These are phyloP conservation scores for Parochlus steinenii DNA, from an alignment of 2,888 invertebrate genomes.

Conservation along the genomic window DNA sequence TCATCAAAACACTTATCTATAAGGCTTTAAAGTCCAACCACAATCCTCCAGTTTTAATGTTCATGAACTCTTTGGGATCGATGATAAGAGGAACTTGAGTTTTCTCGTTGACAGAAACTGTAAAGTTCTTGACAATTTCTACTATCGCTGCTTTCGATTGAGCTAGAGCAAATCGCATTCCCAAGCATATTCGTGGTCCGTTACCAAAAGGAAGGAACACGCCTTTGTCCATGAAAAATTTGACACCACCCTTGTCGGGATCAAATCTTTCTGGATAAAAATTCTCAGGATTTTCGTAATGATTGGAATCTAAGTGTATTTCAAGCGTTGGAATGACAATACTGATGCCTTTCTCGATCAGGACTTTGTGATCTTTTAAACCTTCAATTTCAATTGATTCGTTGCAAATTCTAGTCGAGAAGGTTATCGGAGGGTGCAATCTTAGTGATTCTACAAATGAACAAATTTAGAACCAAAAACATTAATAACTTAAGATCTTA, in stretches of 20 bases:
- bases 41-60: slow-evolving; percentile 21
- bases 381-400: slow-evolving; percentile 12
- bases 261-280: slow-evolving; percentile 36
- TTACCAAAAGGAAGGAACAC: slow-evolving; percentile 28
- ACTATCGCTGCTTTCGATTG: slow-evolving; percentile 25
- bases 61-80: slow-evolving; percentile 19
- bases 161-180: slow-evolving; percentile 23
- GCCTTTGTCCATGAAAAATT: slow-evolving; percentile 18
- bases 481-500: too few species aligned
- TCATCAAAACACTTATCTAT: too few species aligned
- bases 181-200: slow-evolving; percentile 27
- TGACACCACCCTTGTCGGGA: slow-evolving; percentile 21
- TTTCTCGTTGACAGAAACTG: slow-evolving; percentile 22
- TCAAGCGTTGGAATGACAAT: background rate
- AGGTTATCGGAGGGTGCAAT: slow-evolving; percentile 18
- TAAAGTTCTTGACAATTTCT: slow-evolving; percentile 23
- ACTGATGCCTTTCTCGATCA: slow-evolving; percentile 11
- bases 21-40: slow-evolving; percentile 23
- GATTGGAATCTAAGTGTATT: slow-evolving; percentile 16
- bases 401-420: slow-evolving; percentile 21
- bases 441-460: slow-evolving; percentile 23
- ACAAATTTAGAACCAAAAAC: too few species aligned
- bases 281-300: slow-evolving; percentile 32
- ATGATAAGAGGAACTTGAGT: slow-evolving; percentile 22
- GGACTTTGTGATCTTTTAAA: slow-evolving; percentile 7